Evolutionary conservation across 1,140 invertebrate genomes (phyloP), one percentile per base, ranked within the genome.

Genomic region (Cyclina sinensis): DNA sequence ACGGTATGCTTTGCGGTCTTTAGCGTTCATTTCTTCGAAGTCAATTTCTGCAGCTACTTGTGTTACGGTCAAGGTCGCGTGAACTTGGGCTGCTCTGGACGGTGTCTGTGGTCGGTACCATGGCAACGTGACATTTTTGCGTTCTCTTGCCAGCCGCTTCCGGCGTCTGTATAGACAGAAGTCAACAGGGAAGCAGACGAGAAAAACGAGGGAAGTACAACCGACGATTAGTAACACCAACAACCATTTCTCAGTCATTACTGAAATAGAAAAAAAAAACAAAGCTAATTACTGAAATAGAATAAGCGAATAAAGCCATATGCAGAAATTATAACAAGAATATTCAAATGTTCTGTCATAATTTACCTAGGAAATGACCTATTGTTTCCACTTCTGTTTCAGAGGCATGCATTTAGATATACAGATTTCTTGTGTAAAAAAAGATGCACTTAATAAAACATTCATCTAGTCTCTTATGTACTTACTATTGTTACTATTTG

Each of bases 211-310:
- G 0, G 86, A 54, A 11, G 86, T 74, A 24, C 78, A 68, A 9
- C 86, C 86, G 24, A 88, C 86, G 37, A 88, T 88, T 21, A 88
- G 79, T 21, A 88, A 27, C 30, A 88, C 86, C 0, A 88, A 46
- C 14, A 76, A 32, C 86, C 86, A 88, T 73, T 88, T 88, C 48
- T 88, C 86, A 21, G 73, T 43, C 86, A 88, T 88, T 3, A 37
- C 86, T 88, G 78, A 87, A 87, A 87, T 43, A 43, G 43, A 14
- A 43, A n/a, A n/a, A n/a, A n/a, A n/a, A n/a, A n/a, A n/a, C n/a
- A n/a, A n/a, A n/a, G n/a, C n/a, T n/a, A n/a, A n/a, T n/a, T n/a
- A n/a, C n/a, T n/a, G n/a, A n/a, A n/a, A n/a, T n/a, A n/a, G n/a
- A n/a, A n/a, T n/a, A n/a, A n/a, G n/a, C n/a, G n/a, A n/a, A n/a